A percentile compares a stretch with the other conserved stretches of the same genome.
These are phyloP conservation scores for Notechis scutatus DNA, from an alignment of 2,113 vertebrate genomes.

Conservation along the genomic window DNA sequence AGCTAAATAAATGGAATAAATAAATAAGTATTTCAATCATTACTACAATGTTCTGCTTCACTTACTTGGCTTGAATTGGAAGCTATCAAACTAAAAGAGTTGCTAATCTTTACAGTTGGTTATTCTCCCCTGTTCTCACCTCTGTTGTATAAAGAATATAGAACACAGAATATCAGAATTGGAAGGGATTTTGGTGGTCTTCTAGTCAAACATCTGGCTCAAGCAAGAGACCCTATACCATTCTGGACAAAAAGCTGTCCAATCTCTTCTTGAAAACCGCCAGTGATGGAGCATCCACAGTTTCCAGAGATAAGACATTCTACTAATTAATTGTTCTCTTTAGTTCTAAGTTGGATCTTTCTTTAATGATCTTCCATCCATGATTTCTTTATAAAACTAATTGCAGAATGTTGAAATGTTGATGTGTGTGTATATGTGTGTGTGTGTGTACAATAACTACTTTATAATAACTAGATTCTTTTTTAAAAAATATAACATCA, in stretches of 20 bases:
- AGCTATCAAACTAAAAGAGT: slow-evolving; percentile 8
- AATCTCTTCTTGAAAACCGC: background rate
- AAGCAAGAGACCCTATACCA: background rate
- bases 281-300: background rate
- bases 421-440: too few relatives aligned
- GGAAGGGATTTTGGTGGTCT: background rate
- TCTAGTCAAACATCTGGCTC: background rate
- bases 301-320: background rate
- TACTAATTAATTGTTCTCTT: background rate
- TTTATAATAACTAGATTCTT: background rate
- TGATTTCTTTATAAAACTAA: background rate
- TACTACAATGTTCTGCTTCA: too few relatives aligned
- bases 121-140: background rate
- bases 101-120: slow-evolving; percentile 7
- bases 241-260: background rate
- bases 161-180: too few relatives aligned
- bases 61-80: background rate
- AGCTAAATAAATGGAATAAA: background rate
- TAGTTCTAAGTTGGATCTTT: background rate
- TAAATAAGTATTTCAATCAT: background rate
- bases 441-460: background rate
- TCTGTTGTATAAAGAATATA: slow-evolving; percentile 29
- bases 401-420: background rate
- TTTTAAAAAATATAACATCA: background rate
- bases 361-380: background rate